Evolutionary conservation across 2,888 invertebrate species (phyloP).

Genomic region (Lissonota sp.): DNA sequence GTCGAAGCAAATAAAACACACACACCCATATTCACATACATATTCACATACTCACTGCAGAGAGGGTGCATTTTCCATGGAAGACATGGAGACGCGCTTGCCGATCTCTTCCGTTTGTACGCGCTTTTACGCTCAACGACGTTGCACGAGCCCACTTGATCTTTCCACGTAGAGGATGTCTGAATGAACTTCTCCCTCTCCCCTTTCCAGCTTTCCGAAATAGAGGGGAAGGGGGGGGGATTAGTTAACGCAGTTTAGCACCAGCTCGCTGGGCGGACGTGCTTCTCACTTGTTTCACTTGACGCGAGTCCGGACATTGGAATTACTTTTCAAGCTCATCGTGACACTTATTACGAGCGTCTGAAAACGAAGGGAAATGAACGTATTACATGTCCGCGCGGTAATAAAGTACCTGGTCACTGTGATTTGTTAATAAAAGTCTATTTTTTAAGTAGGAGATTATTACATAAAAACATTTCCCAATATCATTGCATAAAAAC

Average conservation of each 20-base stretch:
- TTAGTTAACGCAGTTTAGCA: conserved; percentile 16
- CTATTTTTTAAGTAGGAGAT: too few relatives aligned
- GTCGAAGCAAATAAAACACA: conserved; percentile 66
- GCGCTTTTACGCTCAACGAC: conserved; percentile 27
- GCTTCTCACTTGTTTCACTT: conserved; percentile 63
- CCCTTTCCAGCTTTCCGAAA: neutral
- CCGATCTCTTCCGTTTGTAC: neutral
- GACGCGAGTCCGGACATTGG: conserved; percentile 19
- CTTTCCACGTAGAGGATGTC: conserved; percentile 42
- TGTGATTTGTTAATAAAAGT: too few relatives aligned
- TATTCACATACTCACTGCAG: too few relatives aligned
- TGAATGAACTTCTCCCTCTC: conserved; percentile 51
- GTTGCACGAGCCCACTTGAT: conserved; percentile 8
- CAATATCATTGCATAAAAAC: too few relatives aligned
- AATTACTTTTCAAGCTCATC: neutral
- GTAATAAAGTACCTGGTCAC: too few relatives aligned
- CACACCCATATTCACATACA: too few relatives aligned
- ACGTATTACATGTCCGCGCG: too few relatives aligned
- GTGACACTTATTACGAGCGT: neutral
- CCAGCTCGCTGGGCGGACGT: conserved; percentile 47
- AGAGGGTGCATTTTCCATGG: neutral
- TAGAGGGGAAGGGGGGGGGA: neutral
- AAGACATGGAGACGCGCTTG: conserved; percentile 28
- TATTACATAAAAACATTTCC: too few relatives aligned
- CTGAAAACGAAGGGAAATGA: too few relatives aligned